Evolutionary conservation across 2,888 invertebrate genomes (phyloP).

Genomic region (Hypolimnas misippus): DNA sequence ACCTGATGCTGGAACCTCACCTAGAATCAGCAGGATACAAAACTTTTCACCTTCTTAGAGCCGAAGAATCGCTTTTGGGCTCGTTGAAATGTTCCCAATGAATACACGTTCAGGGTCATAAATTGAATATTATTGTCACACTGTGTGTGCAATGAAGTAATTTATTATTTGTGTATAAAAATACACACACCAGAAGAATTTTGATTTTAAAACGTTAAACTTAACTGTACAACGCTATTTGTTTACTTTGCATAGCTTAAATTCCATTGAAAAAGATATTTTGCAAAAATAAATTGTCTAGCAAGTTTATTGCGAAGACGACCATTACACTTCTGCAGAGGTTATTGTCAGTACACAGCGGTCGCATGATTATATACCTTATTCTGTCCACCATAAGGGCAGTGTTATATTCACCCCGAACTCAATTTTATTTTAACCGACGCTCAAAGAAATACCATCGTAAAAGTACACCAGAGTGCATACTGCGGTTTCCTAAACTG

Average conservation of each 20-base stretch:
- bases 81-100: no score
- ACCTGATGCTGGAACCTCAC: no score
- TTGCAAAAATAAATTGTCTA: constrained; percentile 19
- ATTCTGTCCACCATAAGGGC: constrained; percentile 1
- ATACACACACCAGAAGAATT: background rate
- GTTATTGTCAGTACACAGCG: constrained; percentile 21
- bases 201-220: no score
- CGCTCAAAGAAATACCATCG: constrained; percentile 32
- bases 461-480: constrained; percentile 26
- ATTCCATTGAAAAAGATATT: constrained; percentile 5
- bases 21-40: no score
- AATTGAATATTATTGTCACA: no score
- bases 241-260: constrained; percentile 7
- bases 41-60: no score
- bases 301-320: constrained; percentile 24
- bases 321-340: constrained; percentile 27
- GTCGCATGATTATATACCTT: constrained; percentile 6
- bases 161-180: no score
- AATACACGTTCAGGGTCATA: no score
- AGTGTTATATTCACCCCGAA: constrained; percentile 11
- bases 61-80: no score
- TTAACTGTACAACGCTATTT: no score
- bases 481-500: constrained; percentile 23
- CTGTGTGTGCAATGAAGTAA: no score
- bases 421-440: constrained; percentile 25